Evolutionary conservation across 2,888 invertebrate genomes (phyloP), one percentile per base, ranked within the genome.

Genomic region (Agonopterix heracliana): DNA sequence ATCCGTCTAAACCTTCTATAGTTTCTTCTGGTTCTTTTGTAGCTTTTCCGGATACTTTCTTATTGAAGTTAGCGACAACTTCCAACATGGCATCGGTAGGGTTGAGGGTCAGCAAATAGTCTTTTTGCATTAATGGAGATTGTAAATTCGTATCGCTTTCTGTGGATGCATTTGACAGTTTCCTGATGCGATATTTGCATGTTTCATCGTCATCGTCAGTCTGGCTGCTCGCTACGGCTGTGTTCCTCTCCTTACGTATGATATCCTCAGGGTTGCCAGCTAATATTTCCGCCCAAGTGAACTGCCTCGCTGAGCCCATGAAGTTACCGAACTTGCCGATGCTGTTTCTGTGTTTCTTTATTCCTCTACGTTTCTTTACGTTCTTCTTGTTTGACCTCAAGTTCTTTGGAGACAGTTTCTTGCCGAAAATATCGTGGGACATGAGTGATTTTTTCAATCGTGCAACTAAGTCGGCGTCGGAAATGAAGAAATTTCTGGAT

Each of bases 61-160:
- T 92, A 59, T 90, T 90, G 61, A 91, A 91, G 64, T 86, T 90
- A 40, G 91, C 89, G 48, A 92, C 78, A 0, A 94, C 91, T 56
- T 92, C 91, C 54, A 91, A 82, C 94, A 94, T 94, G 1, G 93
- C 93, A 44, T 92, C 91, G 1, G 94, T 94, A 0, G 93, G 93
- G 63, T 91, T 91, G 49, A 90, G 58, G n/a, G 72, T 71, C 46
- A 78, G 71, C 46, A 92, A 71, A 59, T 78, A 91, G 68, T 78
- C 89, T 71, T 75, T 84, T 58, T 81, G 88, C 55, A 80, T 65
- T 34, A 81, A 57, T 0, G 78, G 84, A 1, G 81, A 80, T 46
- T 76, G 81, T 9, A 68, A 64, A 62, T 69, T 79, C 34, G 68
- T 78, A 59, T 80, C 84, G 46, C 59, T 71, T 35, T 84, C 85